phyloP scores from a whole-genome alignment of 2,888 invertebrate genomes.

The Hoplodrina blanda region DNA sequence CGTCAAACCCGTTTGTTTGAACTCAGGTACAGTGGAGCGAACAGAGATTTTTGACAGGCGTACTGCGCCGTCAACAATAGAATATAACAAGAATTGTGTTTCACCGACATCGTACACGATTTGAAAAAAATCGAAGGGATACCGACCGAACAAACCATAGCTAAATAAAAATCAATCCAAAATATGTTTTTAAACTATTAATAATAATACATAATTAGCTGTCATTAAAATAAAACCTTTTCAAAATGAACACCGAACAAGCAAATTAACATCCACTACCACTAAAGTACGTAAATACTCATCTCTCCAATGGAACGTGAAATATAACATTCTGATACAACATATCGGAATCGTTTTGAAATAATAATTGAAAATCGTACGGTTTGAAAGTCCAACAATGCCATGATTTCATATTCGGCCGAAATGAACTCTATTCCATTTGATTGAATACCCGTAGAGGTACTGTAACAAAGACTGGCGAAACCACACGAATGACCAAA shows the following conservation, averaged over 20 bases:
- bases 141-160: not conserved
- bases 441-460: slow-evolving; percentile 45
- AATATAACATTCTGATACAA: slow-evolving; percentile 24
- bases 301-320: slow-evolving; percentile 26
- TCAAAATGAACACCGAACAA: not conserved
- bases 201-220: slow-evolving; percentile 2
- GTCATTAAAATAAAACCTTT: not conserved
- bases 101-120: slow-evolving; percentile 17
- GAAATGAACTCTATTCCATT: slow-evolving; percentile 41
- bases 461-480: slow-evolving; percentile 61
- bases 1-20: too few relatives aligned
- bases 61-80: slow-evolving; percentile 47
- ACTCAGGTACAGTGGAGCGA: slow-evolving; percentile 28
- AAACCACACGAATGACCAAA: slow-evolving; percentile 76
- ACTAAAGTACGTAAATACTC: not conserved
- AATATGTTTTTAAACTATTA: slow-evolving; percentile 9
- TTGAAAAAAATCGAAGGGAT: slow-evolving; percentile 9
- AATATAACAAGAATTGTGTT: slow-evolving; percentile 34
- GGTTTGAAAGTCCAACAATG: slow-evolving; percentile 48
- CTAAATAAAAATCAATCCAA: slow-evolving; percentile 5
- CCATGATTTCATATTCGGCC: slow-evolving; percentile 44
- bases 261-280: not conserved
- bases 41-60: slow-evolving; percentile 49
- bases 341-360: slow-evolving; percentile 44
- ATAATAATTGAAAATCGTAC: slow-evolving; percentile 60